phyloP scores from a whole-genome alignment of 2,113 vertebrate species.

The Meriones unguiculatus region DNA sequence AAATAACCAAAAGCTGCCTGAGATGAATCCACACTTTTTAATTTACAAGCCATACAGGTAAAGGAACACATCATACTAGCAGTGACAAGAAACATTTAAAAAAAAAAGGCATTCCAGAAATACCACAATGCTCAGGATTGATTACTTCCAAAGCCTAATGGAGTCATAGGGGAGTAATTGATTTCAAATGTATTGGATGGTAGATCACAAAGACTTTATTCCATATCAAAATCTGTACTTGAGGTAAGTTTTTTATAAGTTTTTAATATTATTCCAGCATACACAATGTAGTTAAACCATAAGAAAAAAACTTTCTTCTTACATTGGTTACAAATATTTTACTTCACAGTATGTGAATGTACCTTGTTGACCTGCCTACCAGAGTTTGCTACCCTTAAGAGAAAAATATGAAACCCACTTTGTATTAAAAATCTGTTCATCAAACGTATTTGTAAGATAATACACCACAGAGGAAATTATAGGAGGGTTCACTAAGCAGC shows the following conservation, averaged over 20 bases:
- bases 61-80: neutral
- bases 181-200: conserved; percentile 58
- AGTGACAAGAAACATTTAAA: neutral
- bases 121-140: neutral
- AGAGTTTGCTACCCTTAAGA: neutral
- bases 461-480: conserved; percentile 43
- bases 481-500: conserved; percentile 13
- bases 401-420: neutral
- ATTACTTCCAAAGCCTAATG: conserved; percentile 45
- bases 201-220: conserved; percentile 18
- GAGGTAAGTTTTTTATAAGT: neutral
- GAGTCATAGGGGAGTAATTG: neutral
- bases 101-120: conserved; percentile 19
- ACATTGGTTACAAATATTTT: conserved; percentile 4
- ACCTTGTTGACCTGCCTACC: neutral
- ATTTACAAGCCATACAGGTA: neutral
- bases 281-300: neutral
- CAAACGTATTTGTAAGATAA: conserved; percentile 67
- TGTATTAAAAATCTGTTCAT: conserved; percentile 45
- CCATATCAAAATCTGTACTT: conserved; percentile 39
- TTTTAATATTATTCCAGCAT: conserved; percentile 22
- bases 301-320: neutral
- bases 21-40: neutral
- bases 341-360: neutral
- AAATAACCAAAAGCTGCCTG: neutral